Evolutionary conservation across 2,888 invertebrate species (phyloP).

Genomic region (Trichopoda pennipes): DNA sequence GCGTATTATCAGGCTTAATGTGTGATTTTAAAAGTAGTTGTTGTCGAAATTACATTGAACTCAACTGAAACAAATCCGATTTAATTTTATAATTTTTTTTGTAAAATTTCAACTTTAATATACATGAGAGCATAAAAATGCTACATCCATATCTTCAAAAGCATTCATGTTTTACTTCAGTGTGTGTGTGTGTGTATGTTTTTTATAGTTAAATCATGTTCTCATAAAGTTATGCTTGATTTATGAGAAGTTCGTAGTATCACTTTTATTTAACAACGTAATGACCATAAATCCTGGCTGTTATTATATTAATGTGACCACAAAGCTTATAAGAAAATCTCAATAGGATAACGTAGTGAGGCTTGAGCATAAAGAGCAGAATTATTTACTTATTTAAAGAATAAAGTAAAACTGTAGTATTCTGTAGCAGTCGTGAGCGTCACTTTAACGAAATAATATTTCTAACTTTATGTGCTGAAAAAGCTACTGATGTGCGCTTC

Average conservation of each 20-base stretch:
- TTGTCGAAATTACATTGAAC: neutral
- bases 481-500: conserved; percentile 2
- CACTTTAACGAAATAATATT: neutral
- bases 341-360: neutral
- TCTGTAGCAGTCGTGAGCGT: neutral
- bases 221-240: conserved; percentile 57
- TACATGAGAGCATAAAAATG: neutral
- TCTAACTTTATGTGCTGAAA: neutral
- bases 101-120: conserved; percentile 19
- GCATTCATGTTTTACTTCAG: no score
- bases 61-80: conserved; percentile 36
- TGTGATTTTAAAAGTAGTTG: neutral
- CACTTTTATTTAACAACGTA: conserved; percentile 63
- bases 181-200: conserved; percentile 6
- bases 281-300: conserved; percentile 63
- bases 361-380: neutral
- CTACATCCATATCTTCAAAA: no score
- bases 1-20: neutral
- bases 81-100: conserved; percentile 36
- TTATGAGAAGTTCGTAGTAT: conserved; percentile 58
- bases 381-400: conserved; percentile 31
- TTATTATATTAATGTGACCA: conserved; percentile 47
- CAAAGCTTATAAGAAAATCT: conserved; percentile 1
- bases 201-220: conserved; percentile 31
- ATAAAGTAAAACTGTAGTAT: conserved; percentile 6